A percentile compares a stretch with the other conserved stretches of the same genome.
These are phyloP conservation scores for Plectropomus leopardus DNA, from an alignment of 2,113 vertebrate genomes.

Conservation along the genomic window DNA sequence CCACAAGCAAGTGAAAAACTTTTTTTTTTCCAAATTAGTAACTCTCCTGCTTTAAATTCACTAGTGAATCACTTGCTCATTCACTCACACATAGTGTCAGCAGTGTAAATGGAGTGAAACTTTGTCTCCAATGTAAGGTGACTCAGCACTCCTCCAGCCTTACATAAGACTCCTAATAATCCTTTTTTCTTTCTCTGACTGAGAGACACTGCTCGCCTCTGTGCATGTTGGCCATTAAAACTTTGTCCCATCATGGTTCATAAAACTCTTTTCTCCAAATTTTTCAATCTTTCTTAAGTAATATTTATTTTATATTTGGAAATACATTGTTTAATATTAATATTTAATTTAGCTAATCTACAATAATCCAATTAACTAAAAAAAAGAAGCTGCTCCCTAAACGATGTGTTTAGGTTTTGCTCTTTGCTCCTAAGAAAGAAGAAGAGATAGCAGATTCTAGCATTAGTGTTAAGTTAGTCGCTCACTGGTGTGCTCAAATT, in stretches of 20 bases:
- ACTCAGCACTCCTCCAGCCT: constrained; percentile 33
- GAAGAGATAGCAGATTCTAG: not conserved
- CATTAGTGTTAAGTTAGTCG: not conserved
- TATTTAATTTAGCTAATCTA: not conserved
- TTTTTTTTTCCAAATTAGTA: not conserved
- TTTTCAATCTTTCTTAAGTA: not conserved
- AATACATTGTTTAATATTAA: not conserved
- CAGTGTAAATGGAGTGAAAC: constrained; percentile 7
- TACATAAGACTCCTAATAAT: constrained; percentile 28
- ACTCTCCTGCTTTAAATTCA: constrained; percentile 19
- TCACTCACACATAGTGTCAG: not conserved
- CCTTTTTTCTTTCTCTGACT: not conserved
- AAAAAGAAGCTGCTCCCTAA: not conserved
- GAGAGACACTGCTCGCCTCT: not conserved
- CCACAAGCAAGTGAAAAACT: not conserved
- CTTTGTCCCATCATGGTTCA: constrained; percentile 4
- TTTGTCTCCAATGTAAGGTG: constrained; percentile 27
- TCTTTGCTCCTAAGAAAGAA: not conserved
- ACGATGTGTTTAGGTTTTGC: not conserved
- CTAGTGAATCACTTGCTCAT: not conserved
- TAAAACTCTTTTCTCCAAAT: not conserved
- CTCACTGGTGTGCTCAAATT: not conserved
- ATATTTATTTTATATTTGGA: not conserved
- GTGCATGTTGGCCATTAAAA: constrained; percentile 3
- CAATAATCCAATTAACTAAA: not conserved